Conservation (phyloP, 2,113 vertebrate species). For the Scomber colias region DNA sequence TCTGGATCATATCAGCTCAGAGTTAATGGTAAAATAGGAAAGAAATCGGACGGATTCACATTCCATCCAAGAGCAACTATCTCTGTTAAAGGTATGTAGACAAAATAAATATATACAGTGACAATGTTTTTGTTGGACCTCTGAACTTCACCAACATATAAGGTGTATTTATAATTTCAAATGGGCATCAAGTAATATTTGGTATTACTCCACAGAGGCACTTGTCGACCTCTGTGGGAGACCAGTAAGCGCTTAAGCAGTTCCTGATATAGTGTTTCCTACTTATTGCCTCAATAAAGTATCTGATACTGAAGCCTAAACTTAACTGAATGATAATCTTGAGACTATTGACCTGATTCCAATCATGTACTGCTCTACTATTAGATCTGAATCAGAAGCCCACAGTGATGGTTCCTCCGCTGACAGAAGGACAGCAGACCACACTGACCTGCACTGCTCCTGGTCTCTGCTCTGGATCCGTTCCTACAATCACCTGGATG, state of each 20-base stretch:
- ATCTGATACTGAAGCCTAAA: not conserved
- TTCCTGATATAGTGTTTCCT: not conserved
- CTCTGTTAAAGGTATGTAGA: slow-evolving; percentile 57
- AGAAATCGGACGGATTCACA: too few species aligned
- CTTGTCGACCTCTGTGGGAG: not conserved
- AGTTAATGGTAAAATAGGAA: rapidly evolving
- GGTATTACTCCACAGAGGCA: not conserved
- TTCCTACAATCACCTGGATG: slow-evolving; percentile 48
- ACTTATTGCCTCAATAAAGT: not conserved
- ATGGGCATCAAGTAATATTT: not conserved
- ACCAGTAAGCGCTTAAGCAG: not conserved
- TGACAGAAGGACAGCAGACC: slow-evolving; percentile 54
- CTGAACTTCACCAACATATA: not conserved
- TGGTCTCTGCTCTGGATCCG: slow-evolving; percentile 30
- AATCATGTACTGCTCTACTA: not conserved
- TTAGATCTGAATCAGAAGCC: slow-evolving; percentile 58
- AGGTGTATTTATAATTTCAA: not conserved
- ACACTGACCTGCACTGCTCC: slow-evolving; percentile 63
- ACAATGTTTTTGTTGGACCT: not conserved
- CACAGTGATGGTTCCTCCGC: slow-evolving; percentile 40
- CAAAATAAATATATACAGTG: not conserved
- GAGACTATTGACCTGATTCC: not conserved
- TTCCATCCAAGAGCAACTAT: not conserved
- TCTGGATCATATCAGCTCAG: slow-evolving; percentile 64
- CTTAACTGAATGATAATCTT: not conserved